Evolutionary conservation across 2,797 vertebrate genomes (phyloP).

Genomic region (Allobates femoralis): DNA sequence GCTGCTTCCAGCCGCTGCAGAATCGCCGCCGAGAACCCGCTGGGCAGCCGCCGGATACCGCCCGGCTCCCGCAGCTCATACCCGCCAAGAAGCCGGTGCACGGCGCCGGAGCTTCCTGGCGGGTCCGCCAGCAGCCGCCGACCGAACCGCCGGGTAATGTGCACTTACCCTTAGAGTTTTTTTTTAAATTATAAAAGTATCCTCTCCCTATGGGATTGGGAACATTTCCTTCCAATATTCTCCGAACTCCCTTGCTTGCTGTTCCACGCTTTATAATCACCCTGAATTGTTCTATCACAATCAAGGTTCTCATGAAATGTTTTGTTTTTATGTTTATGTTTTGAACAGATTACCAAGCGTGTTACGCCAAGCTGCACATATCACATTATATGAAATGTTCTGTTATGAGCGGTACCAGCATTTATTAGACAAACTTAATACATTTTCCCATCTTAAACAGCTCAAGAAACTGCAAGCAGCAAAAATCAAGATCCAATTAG

Average conservation of each 20-base stretch:
- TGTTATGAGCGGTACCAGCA: background rate
- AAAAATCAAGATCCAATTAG: slow-evolving; percentile 17
- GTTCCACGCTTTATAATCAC: background rate
- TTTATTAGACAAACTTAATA: background rate
- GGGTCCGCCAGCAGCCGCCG: too few relatives aligned
- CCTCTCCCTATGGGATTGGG: too few relatives aligned
- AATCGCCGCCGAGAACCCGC: too few relatives aligned
- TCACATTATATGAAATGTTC: slow-evolving; percentile 13
- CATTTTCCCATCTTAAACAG: background rate
- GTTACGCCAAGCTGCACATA: background rate
- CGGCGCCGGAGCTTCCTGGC: too few relatives aligned
- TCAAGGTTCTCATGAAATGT: background rate
- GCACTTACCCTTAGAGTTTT: too few relatives aligned
- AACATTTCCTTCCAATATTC: background rate
- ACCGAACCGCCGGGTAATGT: too few relatives aligned
- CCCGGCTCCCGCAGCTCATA: too few relatives aligned
- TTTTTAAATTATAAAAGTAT: background rate
- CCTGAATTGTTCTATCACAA: background rate
- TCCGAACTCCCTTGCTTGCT: background rate
- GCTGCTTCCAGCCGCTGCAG: too few relatives aligned
- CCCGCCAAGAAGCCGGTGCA: too few relatives aligned
- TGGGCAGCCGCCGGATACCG: too few relatives aligned
- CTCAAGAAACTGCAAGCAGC: background rate
- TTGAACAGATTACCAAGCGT: background rate
- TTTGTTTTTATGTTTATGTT: slow-evolving; percentile 6